A percentile compares a stretch with the other conserved stretches of the same genome.
phyloP scores from a whole-genome alignment of 2,888 invertebrate species.

The Zygothrica quintamaculata region DNA sequence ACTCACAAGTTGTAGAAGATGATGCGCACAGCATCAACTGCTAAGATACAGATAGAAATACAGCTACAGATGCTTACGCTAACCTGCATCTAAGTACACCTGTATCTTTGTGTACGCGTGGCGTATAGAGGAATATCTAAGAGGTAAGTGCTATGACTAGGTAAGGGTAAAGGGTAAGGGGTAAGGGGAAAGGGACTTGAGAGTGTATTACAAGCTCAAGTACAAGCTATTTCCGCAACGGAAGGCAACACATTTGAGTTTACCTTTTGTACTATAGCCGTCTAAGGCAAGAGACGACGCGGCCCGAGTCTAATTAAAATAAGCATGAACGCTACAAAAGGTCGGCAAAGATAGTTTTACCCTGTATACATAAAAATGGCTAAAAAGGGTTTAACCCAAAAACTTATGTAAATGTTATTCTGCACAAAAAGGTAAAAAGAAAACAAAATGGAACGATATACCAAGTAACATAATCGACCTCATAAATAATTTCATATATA shows the following conservation, averaged over 20 bases:
- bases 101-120: conserved; percentile 14
- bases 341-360: conserved; percentile 54
- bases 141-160: not conserved
- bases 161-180: conserved; percentile 1
- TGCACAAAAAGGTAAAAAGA: not conserved
- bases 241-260: conserved; percentile 65
- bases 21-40: conserved; percentile 46
- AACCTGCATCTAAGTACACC: conserved; percentile 65
- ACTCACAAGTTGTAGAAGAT: conserved; percentile 42
- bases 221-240: conserved; percentile 76
- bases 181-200: conserved; percentile 16
- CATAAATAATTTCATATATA: too few relatives aligned
- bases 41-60: conserved; percentile 45
- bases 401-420: too few relatives aligned
- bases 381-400: not conserved
- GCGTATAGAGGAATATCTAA: not conserved
- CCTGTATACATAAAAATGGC: not conserved
- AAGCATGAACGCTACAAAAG: conserved; percentile 66
- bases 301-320: conserved; percentile 73
- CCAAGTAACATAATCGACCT: too few relatives aligned
- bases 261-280: conserved; percentile 54
- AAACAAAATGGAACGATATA: too few relatives aligned
- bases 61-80: conserved; percentile 57
- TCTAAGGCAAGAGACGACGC: conserved; percentile 20
- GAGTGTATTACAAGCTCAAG: conserved; percentile 65